Base-by-base conservation (phyloP, 2,797 vertebrate species). In the Cuculus canorus region DNA sequence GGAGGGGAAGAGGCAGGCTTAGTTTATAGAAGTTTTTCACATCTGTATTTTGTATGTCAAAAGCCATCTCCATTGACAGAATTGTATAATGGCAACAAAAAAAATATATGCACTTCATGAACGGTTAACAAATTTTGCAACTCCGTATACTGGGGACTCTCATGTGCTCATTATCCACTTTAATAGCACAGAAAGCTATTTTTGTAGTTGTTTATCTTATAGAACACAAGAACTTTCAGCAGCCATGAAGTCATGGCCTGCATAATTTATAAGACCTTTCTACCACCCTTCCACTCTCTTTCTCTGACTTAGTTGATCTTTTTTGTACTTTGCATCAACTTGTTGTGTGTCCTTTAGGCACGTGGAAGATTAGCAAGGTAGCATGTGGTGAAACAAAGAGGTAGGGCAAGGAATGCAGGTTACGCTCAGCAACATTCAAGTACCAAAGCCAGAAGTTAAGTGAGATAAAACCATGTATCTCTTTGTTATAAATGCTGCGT, bases 241-340 rank as follows among this genome's bases (percentile, higher is more conserved):
- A 96, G 90, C 96, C 64, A 17, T 91, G 91, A 94, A 96, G 92
- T 78, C 90, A 91, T 65, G 71, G n/a, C 57, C 65, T 92, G 50
- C 56, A 18, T 90, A 90, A 94, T 69, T 96, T 71, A 87, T 32
- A 68, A 65, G 73, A 71, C 35, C 28, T 72, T 89, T 56, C 56
- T 93, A 41, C 84, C 43, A 63, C 14, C 35, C 11, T 82, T 75
- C 68, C 60, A 35, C 82, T 89, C 79, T 85, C 76, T 93, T 91
- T 50, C 61, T 92, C 72, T 76, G 69, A 47, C 80, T 76, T 71
- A 75, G 75, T 59, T 78, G 85, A 82, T 92, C 64, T 57, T 28
- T 75, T 93, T 57, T 37, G 43, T 85, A 41, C 82, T 87, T 78
- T 93, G 82, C 90, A 76, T 92, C 90, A 86, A 33, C 93, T 96